These are phyloP conservation scores for Archips crataeganus DNA, from an alignment of 2,888 invertebrate genomes.

Conservation along the genomic window DNA sequence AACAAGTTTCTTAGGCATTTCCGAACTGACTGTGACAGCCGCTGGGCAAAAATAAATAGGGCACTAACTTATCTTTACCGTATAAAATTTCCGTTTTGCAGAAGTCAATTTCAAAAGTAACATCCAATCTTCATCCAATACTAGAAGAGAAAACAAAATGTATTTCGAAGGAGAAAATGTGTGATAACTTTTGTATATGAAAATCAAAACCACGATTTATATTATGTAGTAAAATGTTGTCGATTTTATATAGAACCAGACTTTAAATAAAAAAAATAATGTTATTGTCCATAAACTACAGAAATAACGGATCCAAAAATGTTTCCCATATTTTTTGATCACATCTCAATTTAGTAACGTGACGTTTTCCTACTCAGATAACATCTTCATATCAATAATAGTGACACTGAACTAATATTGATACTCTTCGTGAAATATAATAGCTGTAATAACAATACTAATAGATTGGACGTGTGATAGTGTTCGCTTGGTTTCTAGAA, in stretches of 20 bases:
- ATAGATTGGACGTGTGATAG: constrained; percentile 23
- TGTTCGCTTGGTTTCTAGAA: not conserved
- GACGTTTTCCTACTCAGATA: constrained; percentile 28
- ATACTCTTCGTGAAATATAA: constrained; percentile 23
- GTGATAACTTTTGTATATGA: no score
- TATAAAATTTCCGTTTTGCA: no score
- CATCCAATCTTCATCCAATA: no score
- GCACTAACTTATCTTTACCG: not conserved
- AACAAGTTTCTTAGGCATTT: not conserved
- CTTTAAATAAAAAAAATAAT: constrained; percentile 21
- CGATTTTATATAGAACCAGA: not conserved
- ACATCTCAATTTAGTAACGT: constrained; percentile 30
- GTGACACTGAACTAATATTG: constrained; percentile 18
- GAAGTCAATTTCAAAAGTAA: no score
- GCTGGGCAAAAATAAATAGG: not conserved
- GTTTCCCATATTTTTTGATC: constrained; percentile 24
- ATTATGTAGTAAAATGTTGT: not conserved
- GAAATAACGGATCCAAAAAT: constrained; percentile 22
- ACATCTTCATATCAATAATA: constrained; percentile 37
- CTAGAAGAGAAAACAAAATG: no score
- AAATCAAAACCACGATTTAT: not conserved
- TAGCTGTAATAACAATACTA: constrained; percentile 18
- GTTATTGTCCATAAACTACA: constrained; percentile 20
- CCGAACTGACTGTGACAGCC: not conserved
- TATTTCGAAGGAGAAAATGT: no score